These are phyloP conservation scores for Xylota sylvarum DNA, from an alignment of 2,888 invertebrate species.

Conservation along the genomic window DNA sequence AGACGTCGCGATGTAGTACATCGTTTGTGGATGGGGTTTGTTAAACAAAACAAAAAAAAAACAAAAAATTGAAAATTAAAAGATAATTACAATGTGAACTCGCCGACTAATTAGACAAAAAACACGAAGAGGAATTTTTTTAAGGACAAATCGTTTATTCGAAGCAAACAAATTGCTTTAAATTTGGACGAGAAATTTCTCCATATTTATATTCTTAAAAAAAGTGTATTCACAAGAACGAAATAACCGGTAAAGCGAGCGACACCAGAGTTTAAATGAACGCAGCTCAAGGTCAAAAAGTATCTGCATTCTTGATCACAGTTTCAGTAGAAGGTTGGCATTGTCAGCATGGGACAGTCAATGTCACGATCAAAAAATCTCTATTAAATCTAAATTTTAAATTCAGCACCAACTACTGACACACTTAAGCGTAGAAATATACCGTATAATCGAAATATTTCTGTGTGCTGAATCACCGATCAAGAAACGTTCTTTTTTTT, in stretches of 20 bases:
- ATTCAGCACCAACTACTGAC: constrained; percentile 11
- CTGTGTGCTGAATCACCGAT: constrained; percentile 27
- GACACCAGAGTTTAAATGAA: constrained; percentile 8
- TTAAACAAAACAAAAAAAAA: constrained; percentile 36
- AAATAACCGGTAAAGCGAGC: constrained; percentile 12
- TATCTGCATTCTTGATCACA: neutral
- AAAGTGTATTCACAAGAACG: neutral
- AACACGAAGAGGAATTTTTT: constrained; percentile 32
- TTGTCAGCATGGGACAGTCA: neutral
- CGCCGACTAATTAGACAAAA: constrained; percentile 60
- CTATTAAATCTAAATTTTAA: constrained; percentile 23
- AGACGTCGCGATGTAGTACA: neutral
- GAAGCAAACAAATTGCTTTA: constrained; percentile 24
- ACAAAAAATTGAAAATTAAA: constrained; percentile 19
- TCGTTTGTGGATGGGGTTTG: constrained; percentile 30
- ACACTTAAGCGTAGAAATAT: constrained; percentile 4
- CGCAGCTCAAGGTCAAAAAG: constrained; percentile 16
- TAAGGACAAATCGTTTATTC: constrained; percentile 66
- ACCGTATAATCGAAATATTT: constrained; percentile 10
- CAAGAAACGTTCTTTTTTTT: constrained; percentile 17
- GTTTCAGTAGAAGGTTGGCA: neutral
- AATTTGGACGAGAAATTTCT: constrained; percentile 54
- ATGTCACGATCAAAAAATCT: constrained; percentile 21
- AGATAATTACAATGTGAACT: constrained; percentile 71
- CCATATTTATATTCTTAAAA: constrained; percentile 43